These are phyloP conservation scores for Drosophila repletoides DNA, from an alignment of 1,140 invertebrate genomes.

Conservation along the genomic window DNA sequence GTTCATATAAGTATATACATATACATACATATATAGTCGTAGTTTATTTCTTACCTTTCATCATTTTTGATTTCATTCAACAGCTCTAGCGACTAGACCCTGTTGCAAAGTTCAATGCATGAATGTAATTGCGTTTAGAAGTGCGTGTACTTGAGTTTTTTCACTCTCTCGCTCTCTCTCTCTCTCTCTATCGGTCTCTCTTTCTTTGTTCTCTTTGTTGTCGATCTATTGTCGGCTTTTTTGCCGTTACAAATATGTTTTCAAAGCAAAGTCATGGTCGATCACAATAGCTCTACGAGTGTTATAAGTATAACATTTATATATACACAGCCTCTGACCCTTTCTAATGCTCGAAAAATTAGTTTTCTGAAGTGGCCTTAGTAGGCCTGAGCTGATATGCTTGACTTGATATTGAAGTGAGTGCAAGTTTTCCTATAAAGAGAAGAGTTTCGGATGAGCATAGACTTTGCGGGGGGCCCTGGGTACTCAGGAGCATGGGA, in stretches of 20 bases:
- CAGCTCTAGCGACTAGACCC: background rate
- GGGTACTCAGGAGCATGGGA: background rate
- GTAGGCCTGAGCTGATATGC: conserved; percentile 54
- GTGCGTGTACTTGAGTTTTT: conserved; percentile 71
- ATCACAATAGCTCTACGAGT: conserved; percentile 57
- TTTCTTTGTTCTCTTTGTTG: conserved; percentile 41
- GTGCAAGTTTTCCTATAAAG: conserved; percentile 14
- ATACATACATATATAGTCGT: background rate
- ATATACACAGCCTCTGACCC: conserved; percentile 29
- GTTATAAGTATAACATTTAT: conserved; percentile 12
- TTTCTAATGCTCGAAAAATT: conserved; percentile 75
- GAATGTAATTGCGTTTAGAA: conserved; percentile 71
- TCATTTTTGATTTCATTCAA: conserved; percentile 15
- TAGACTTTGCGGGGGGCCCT: conserved; percentile 38
- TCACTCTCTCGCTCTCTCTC: conserved; percentile 5
- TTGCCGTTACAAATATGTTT: conserved; percentile 77
- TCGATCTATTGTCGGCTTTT: conserved; percentile 47
- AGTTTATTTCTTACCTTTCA: conserved; percentile 9
- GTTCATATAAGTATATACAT: conserved; percentile 4
- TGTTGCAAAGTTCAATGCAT: conserved; percentile 46
- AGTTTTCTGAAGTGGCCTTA: conserved; percentile 69
- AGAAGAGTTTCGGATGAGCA: conserved; percentile 38
- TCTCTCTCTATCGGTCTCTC: conserved; percentile 12
- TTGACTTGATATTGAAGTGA: conserved; percentile 61
- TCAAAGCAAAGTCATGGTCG: conserved; percentile 74